phyloP scores from a whole-genome alignment of 2,113 vertebrate species.

The Mormyrus lacerda region DNA sequence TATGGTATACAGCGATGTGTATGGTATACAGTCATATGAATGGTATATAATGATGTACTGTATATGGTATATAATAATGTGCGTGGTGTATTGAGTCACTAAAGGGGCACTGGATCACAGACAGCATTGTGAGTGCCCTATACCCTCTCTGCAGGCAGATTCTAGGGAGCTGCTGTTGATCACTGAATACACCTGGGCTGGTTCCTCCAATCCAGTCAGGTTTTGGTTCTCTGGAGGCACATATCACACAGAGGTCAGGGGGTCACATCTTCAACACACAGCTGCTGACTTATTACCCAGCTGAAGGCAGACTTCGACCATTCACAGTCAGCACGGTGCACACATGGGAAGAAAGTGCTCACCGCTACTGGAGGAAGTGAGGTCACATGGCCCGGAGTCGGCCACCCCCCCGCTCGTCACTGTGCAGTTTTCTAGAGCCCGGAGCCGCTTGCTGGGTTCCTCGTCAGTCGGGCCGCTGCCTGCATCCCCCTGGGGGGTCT shows the following conservation, averaged over 20 bases:
- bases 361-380: slow-evolving; percentile 16
- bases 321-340: not conserved
- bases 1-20: not conserved
- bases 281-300: not conserved
- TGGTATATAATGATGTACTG: not conserved
- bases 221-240: slow-evolving; percentile 25
- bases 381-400: slow-evolving; percentile 22
- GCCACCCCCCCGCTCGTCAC: slow-evolving; percentile 57
- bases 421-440: slow-evolving; percentile 54
- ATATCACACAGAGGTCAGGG: not conserved
- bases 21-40: not conserved
- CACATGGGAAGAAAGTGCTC: not conserved
- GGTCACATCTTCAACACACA: not conserved
- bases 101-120: not conserved
- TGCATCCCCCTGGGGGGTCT: slow-evolving; percentile 22
- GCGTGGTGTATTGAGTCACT: not conserved
- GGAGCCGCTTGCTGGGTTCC: slow-evolving; percentile 65
- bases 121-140: not conserved
- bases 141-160: slow-evolving; percentile 66
- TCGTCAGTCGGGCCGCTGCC: slow-evolving; percentile 21
- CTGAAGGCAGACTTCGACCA: not conserved
- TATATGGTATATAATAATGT: not conserved
- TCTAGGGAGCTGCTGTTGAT: slow-evolving; percentile 63
- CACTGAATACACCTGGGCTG: slow-evolving; percentile 61
- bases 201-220: slow-evolving; percentile 63